Base-by-base conservation (phyloP, 2,888 invertebrate genomes). In the Torymus texanus region DNA sequence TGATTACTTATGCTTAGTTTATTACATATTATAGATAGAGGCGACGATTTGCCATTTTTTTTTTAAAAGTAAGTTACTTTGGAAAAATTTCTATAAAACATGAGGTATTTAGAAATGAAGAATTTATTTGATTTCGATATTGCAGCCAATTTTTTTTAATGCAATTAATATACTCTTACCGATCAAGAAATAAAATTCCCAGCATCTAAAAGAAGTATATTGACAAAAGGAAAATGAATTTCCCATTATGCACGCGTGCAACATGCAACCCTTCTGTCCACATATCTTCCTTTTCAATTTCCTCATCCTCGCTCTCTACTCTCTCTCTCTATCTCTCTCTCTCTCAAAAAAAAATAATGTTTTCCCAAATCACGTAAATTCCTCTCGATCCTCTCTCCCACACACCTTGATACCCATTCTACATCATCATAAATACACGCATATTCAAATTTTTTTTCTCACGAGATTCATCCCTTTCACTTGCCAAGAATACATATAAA, bases 401-500 rank as follows among this genome's bases (percentile, higher is more conserved):
- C 18, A 16, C 13, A 56, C 14, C 56, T 2, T 55, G 41, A 41
- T 41, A 41, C 41, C 56, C 14, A 56, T 11, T 14, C 14, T 5
- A 56, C 72, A 78, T 58, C n/a, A 16, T 53, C 29, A 24, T 21
- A 61, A 11, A 41, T 8, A 56, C 55, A 11, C 14, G 24, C 50
- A 63, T 50, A 65, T 68, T 75, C 56, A 70, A 63, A 76, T 76
- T 77, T 76, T 78, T 21, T 21, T 21, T 78, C 78, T 73, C 78
- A 73, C 78, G 78, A 55, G 51, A 41, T 41, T 41, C 41, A 41
- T 18, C 18, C 58, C 18, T 66, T 51, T 59, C 41, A 41, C 41
- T 41, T 8, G 51, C 63, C 50, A 78, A 66, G 21, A 21, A 21
- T 21, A 21, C 21, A 21, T 61, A 51, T 55, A 56, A 41, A 29